Percentiles rank a stretch among this genome's conserved stretches.
phyloP scores from a whole-genome alignment of 2,888 invertebrate species.

The Fissipunctia ypsillon region DNA sequence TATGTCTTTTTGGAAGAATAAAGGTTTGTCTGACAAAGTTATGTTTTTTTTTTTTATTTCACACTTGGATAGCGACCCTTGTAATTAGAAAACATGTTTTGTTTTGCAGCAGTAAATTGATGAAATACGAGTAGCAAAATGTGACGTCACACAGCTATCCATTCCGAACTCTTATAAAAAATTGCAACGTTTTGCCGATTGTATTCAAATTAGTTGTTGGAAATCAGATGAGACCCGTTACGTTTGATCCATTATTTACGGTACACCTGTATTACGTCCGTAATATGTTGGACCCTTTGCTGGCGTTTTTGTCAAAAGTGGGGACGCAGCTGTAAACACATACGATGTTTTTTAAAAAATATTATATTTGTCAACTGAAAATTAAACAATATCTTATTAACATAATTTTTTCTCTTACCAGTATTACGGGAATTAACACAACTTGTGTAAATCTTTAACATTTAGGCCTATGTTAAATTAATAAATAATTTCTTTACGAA shows the following conservation, averaged over 20 bases:
- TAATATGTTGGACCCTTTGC: too few relatives aligned
- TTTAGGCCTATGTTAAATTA: conserved; percentile 81
- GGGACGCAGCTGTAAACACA: too few relatives aligned
- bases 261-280: too few relatives aligned
- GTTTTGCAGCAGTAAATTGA: neutral
- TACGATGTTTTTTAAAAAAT: conserved; percentile 78
- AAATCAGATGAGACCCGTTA: too few relatives aligned
- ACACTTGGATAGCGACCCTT: neutral
- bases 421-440: conserved; percentile 86
- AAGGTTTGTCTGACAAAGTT: conserved; percentile 31
- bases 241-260: too few relatives aligned
- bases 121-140: neutral
- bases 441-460: conserved; percentile 80
- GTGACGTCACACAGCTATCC: too few relatives aligned
- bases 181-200: neutral
- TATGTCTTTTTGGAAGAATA: conserved; percentile 51
- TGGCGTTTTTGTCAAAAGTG: too few relatives aligned
- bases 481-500: conserved; percentile 75
- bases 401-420: conserved; percentile 82
- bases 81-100: neutral
- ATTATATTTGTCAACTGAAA: conserved; percentile 90
- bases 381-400: conserved; percentile 87
- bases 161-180: neutral
- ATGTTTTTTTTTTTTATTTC: conserved; percentile 25
- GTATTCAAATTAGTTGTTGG: too few relatives aligned